Conservation (phyloP, 2,888 invertebrate genomes). For the Alviniconcha strummeri region DNA sequence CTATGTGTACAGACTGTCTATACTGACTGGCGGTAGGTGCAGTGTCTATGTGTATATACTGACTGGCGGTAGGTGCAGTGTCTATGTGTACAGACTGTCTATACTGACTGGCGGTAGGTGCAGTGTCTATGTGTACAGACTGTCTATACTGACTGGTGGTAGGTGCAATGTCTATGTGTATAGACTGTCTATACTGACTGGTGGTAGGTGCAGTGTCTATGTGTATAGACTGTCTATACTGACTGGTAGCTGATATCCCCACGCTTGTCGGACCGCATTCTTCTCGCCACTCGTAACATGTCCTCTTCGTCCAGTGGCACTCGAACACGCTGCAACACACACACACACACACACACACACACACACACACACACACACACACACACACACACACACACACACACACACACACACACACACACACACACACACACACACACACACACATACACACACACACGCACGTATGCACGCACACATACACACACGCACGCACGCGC, state of each 20-base stretch:
- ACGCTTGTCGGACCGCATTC: conserved; percentile 60
- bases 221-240: conserved; percentile 21
- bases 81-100: too few species aligned
- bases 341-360: conserved; percentile 21
- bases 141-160: too few species aligned
- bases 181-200: conserved; percentile 50
- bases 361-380: conserved; percentile 22
- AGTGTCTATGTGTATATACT: too few species aligned
- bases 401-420: not conserved
- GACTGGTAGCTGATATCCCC: conserved; percentile 69
- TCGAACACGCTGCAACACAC: conserved; percentile 57
- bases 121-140: too few species aligned
- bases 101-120: too few species aligned
- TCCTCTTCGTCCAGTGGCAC: conserved; percentile 66
- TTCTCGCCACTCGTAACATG: conserved; percentile 59
- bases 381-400: conserved; percentile 8
- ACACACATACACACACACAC: conserved; percentile 2
- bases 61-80: too few species aligned
- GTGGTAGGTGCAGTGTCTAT: conserved; percentile 33
- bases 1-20: too few species aligned
- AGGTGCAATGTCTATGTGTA: too few species aligned
- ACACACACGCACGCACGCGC: conserved; percentile 8
- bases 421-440: conserved; percentile 15
- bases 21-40: too few species aligned
- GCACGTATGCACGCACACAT: not conserved